phyloP scores from a whole-genome alignment of 2,113 vertebrate species.

The Tamias sibiricus region DNA sequence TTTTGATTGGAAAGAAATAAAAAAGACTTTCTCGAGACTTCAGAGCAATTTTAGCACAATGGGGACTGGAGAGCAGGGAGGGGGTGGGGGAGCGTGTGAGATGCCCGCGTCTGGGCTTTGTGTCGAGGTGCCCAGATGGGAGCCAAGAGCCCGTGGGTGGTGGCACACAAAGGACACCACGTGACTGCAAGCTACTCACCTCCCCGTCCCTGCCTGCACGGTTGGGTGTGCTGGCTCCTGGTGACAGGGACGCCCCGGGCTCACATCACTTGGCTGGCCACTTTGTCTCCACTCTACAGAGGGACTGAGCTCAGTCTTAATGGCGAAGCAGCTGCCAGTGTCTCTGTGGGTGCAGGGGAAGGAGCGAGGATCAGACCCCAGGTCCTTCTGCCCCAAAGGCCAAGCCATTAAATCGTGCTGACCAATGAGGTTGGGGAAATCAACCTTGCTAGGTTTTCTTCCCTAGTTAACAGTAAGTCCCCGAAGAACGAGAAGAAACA shows the following conservation, averaged over 20 bases:
- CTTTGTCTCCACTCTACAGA: background rate
- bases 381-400: rapidly evolving
- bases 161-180: rapidly evolving
- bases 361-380: background rate
- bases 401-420: background rate
- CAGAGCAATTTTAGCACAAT: background rate
- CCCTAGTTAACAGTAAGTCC: background rate
- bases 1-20: background rate
- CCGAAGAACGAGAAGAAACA: background rate
- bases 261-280: rapidly evolving
- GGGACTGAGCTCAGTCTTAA: background rate
- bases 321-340: background rate
- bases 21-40: slow-evolving; percentile 38
- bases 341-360: background rate
- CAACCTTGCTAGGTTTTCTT: background rate
- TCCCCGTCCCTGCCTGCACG: rapidly evolving
- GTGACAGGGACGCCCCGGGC: rapidly evolving
- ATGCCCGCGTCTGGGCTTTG: rapidly evolving
- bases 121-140: rapidly evolving
- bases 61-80: background rate
- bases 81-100: rapidly evolving
- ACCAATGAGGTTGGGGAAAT: rapidly evolving
- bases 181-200: rapidly evolving
- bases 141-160: rapidly evolving
- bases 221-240: rapidly evolving